Evolutionary conservation across 1,140 invertebrate genomes (phyloP).

Genomic region (Vanessa tameamea): DNA sequence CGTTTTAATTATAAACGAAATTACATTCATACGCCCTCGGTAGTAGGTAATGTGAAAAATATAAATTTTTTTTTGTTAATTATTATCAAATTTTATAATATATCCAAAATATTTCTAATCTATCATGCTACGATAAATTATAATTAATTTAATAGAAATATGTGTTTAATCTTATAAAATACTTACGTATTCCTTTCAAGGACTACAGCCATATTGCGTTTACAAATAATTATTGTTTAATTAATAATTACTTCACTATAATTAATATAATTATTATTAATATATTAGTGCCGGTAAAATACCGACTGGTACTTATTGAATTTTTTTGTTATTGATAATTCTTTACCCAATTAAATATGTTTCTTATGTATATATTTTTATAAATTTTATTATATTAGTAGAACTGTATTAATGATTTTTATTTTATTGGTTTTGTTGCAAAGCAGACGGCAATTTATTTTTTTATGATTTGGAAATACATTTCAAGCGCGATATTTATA

Average conservation of each 20-base stretch:
- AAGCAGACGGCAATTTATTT: too few relatives aligned
- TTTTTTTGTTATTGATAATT: background rate
- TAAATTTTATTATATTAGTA: background rate
- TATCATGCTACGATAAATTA: background rate
- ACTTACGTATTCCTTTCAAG: conserved; percentile 18
- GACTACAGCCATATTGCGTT: conserved; percentile 9
- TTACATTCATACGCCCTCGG: too few relatives aligned
- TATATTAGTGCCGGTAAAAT: background rate
- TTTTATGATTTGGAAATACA: too few relatives aligned
- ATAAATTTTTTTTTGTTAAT: too few relatives aligned
- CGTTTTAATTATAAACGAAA: too few relatives aligned
- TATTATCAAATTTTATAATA: too few relatives aligned
- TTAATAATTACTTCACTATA: background rate
- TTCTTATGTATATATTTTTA: background rate
- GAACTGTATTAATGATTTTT: background rate
- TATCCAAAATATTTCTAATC: too few relatives aligned
- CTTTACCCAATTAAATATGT: background rate
- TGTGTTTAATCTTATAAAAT: background rate
- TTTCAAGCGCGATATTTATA: too few relatives aligned
- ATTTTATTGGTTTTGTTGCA: background rate
- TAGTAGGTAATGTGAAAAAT: too few relatives aligned
- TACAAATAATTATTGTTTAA: background rate
- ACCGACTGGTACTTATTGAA: background rate
- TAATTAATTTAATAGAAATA: background rate
- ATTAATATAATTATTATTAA: background rate